Evolutionary conservation across 2,888 invertebrate species (phyloP), one percentile per base, ranked within the genome.

Genomic region (Artemia sinica): DNA sequence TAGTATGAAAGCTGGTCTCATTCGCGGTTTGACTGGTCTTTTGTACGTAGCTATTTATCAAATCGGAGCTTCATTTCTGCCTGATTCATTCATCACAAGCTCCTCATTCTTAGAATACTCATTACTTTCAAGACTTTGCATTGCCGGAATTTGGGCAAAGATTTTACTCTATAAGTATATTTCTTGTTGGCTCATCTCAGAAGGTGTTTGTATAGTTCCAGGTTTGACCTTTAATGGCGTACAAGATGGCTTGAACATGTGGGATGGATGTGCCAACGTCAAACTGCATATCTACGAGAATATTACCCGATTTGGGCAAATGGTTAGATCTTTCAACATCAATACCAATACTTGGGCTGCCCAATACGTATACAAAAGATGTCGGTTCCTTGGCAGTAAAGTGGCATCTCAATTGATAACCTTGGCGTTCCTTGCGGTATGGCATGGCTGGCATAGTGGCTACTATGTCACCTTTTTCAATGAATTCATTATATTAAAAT

Each of bases 311-410:
- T 91, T 92, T 80, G 86, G 87, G 71, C 87, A 91, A 75, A 88
- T 92, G 76, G 91, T 97, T 66, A 83, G 84, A 71, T 89, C 93
- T 63, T 97, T 97, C 79, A 97, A 97, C 78, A 88, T 88, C 71
- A 95, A 95, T 78, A 97, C 97, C 0, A 97, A 97, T 79, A 83
- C 86, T 69, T 97, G 96, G 88, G 89, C 93, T 70, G 88, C 88
- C 0, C 89, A 91, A 79, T 84, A 74, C 77, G 81, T 41, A 41
- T 97, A 92, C 81, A 96, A 96, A 77, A 83, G 97, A 5, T 81
- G 97, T 65, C 89, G 87, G 76, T 96, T 94, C 78, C 80, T 97
- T 67, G 90, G 90, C 66, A 91, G 88, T 78, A 84, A 87, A 28
- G 82, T 80, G 67, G 72, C 83, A 73, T 95, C 95, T 72, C 96